Conservation (phyloP, 2,888 invertebrate genomes). For the Leucophenga maculata region DNA sequence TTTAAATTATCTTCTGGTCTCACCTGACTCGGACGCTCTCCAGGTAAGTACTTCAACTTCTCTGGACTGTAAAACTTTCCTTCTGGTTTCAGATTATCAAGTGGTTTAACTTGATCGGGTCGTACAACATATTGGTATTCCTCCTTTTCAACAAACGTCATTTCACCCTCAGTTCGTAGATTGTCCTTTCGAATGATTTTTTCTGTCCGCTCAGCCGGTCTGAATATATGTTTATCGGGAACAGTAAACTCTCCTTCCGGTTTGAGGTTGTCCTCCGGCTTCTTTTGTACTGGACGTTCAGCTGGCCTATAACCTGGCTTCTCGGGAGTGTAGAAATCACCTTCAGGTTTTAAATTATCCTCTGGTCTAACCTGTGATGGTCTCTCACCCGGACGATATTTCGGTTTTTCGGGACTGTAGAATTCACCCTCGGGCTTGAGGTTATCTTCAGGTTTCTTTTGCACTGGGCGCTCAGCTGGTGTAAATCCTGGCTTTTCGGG, state of each 20-base stretch:
- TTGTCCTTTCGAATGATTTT: slow-evolving; percentile 73
- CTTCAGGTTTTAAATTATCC: slow-evolving; percentile 76
- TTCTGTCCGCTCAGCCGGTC: slow-evolving; percentile 72
- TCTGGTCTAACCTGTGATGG: slow-evolving; percentile 70
- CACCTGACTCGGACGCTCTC: slow-evolving; percentile 72
- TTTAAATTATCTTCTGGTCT: slow-evolving; percentile 74
- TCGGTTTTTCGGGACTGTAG: slow-evolving; percentile 72
- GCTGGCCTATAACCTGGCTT: slow-evolving; percentile 69
- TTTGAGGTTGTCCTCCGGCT: slow-evolving; percentile 74
- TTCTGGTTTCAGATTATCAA: slow-evolving; percentile 77
- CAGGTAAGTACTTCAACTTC: slow-evolving; percentile 71
- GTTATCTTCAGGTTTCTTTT: slow-evolving; percentile 73
- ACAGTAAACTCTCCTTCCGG: slow-evolving; percentile 73
- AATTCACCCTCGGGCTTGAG: slow-evolving; percentile 75
- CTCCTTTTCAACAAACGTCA: slow-evolving; percentile 72
- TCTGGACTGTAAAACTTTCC: slow-evolving; percentile 71
- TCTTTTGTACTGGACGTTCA: slow-evolving; percentile 74
- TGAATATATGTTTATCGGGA: slow-evolving; percentile 68
- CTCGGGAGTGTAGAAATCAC: slow-evolving; percentile 74
- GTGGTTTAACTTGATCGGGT: slow-evolving; percentile 75
- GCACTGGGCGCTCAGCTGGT: slow-evolving; percentile 74
- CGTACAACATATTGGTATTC: slow-evolving; percentile 73
- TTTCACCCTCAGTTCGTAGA: slow-evolving; percentile 74
- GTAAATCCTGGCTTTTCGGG: slow-evolving; percentile 69
- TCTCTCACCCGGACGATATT: slow-evolving; percentile 74